Evolutionary conservation across 2,113 vertebrate genomes (phyloP).

Genomic region (Pangasianodon gigas): DNA sequence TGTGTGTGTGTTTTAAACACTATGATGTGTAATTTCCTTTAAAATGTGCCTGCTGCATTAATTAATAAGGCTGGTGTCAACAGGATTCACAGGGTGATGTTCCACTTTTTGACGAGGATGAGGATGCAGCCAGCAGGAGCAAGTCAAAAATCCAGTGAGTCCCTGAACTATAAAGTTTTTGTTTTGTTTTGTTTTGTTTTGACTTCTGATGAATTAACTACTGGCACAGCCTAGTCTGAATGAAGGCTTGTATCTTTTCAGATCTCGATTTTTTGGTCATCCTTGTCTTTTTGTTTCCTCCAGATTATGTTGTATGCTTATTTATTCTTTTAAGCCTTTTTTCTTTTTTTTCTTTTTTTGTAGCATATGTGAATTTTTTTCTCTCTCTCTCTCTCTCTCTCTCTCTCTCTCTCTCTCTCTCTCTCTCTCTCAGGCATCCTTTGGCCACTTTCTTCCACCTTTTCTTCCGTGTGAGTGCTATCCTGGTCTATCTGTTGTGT

Average conservation of each 20-base stretch:
- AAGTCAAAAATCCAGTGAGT: conserved; percentile 81
- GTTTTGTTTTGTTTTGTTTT: background rate
- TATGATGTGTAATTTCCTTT: background rate
- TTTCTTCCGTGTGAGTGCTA: conserved; percentile 87
- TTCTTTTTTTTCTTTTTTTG: background rate
- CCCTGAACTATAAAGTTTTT: background rate
- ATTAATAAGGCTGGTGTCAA: background rate
- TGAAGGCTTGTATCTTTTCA: background rate
- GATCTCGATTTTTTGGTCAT: background rate
- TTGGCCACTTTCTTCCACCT: conserved; percentile 88
- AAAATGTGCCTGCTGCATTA: background rate
- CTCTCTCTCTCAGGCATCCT: conserved; percentile 76
- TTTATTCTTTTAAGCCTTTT: background rate
- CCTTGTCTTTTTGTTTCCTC: background rate
- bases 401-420: conserved; percentile 2
- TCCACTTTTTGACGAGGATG: conserved; percentile 90
- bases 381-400: background rate
- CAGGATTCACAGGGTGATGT: conserved; percentile 86
- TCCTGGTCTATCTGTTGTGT: conserved; percentile 67
- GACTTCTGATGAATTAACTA: background rate
- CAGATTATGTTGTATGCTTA: background rate
- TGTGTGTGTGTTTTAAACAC: background rate
- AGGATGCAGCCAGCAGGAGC: conserved; percentile 67
- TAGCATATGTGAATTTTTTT: background rate
- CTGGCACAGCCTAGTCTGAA: background rate